Evolutionary conservation across 2,888 invertebrate genomes (phyloP), one percentile per base, ranked within the genome.

Genomic region (Eledona agricola): DNA sequence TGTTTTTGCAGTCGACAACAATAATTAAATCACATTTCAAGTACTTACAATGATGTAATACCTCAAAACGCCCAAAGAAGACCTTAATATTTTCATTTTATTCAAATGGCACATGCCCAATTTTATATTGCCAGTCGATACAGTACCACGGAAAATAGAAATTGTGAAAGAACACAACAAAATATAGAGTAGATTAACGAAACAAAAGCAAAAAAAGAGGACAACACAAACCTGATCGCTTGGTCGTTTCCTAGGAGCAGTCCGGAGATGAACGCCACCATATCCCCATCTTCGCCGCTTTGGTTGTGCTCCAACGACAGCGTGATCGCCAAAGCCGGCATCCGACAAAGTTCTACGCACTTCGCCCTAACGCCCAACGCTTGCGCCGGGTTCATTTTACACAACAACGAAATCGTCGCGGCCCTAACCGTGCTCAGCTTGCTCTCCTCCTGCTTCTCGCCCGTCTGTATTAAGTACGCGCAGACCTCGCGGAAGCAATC

Each of bases 401-500:
- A 95, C 1, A 97, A 78, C 57, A 87, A 83, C 28, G 87, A 84
- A 32, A 97, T 79, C 1, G 95, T 86, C 60, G 86, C 83, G 11
- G 88, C 81, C 37, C 92, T 80, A 19, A 87, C 81, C 38, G 84
- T 79, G n/a, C 93, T 92, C 40, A 91, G 84, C 4, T 86, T 81
- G 3, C 87, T 88, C 65, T 96, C 96, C 74, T 96, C 96, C 69
- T 94, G 91, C 70, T 88, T 87, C 68, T 93, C 96, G 10, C 94
- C 93, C 75, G 90, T 92, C 37, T 87, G 80, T 25, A 97, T 92
- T 55, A 97, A 79, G 63, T 89, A 87, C 7, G 87, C 85, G 55
- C 93, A 90, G 38, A 96, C 94, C 83, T 96, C 96, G 69, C 87
- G 85, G 72, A 96, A 92, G 64, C 89, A 89, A 71, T 96, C 96